Percentiles rank a stretch among this genome's conserved stretches.
Conservation (phyloP, 2,797 vertebrate genomes). For the Oreortyx pictus region DNA sequence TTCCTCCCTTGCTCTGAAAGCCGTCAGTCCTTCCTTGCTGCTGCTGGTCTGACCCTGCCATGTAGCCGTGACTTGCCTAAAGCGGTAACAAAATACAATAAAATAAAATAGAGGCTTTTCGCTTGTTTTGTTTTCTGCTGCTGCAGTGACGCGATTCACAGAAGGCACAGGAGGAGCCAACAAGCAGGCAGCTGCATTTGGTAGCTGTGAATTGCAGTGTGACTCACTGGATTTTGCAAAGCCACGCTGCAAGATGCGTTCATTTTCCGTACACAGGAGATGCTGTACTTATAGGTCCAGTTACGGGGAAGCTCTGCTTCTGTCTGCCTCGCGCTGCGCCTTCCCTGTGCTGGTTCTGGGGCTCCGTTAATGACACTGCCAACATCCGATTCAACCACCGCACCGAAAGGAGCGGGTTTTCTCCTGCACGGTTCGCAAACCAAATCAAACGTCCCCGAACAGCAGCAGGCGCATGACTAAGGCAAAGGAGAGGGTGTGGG, state of each 20-base stretch:
- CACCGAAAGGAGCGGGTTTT: neutral
- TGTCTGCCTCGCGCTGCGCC: rapidly evolving
- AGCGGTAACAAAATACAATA: rapidly evolving
- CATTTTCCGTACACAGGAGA: neutral
- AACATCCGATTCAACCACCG: rapidly evolving
- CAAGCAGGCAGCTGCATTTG: rapidly evolving
- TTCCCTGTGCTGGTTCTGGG: rapidly evolving
- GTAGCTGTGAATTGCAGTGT: neutral
- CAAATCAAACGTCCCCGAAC: rapidly evolving
- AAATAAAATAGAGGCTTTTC: too few species aligned
- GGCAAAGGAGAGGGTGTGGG: rapidly evolving
- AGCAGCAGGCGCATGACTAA: rapidly evolving
- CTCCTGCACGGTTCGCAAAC: rapidly evolving
- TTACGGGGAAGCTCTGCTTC: neutral
- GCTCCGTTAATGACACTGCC: neutral
- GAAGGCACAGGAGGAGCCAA: neutral
- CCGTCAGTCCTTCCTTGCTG: neutral
- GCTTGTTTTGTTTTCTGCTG: neutral
- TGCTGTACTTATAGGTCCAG: neutral
- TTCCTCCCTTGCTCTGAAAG: neutral
- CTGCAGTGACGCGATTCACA: too few species aligned
- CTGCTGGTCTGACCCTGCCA: rapidly evolving
- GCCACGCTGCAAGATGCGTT: neutral
- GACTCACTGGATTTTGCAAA: neutral
- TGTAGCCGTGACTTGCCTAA: neutral